A percentile compares a stretch with the other conserved stretches of the same genome.
These are phyloP conservation scores for Tenthredo livida DNA, from an alignment of 2,888 invertebrate genomes.

Conservation along the genomic window DNA sequence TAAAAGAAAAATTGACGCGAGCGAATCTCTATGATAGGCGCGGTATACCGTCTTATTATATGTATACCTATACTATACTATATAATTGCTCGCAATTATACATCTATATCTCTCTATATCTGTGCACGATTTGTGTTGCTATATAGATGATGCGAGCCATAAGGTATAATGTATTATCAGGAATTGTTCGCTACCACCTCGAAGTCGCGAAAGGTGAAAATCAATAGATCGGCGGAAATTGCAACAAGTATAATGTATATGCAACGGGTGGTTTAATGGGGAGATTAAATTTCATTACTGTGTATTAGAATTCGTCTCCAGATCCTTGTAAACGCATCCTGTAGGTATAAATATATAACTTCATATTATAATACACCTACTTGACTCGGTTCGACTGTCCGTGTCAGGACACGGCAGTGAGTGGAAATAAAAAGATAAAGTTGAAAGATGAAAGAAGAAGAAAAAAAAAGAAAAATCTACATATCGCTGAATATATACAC, in stretches of 20 bases:
- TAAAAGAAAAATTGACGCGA: neutral
- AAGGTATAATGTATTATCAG: neutral
- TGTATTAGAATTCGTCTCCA: no score
- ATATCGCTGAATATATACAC: neutral
- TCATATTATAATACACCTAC: no score
- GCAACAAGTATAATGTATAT: neutral
- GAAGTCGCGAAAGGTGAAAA: neutral
- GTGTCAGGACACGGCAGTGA: neutral
- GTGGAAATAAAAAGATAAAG: neutral
- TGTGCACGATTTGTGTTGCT: neutral
- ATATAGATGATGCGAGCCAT: no score
- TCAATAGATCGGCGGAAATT: neutral
- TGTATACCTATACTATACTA: neutral
- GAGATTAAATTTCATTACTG: no score
- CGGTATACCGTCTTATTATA: neutral
- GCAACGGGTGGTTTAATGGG: no score
- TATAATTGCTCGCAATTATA: slow-evolving; percentile 18
- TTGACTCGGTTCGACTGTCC: no score
- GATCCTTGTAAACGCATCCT: no score
- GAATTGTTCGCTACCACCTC: neutral
- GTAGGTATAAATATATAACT: no score
- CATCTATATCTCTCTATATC: neutral
- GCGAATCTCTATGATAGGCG: neutral
- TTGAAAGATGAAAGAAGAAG: neutral
- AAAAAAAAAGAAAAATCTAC: neutral